Percentiles rank a stretch among this genome's conserved stretches.
phyloP scores from a whole-genome alignment of 1,140 invertebrate genomes.

The Plectrocnemia conspersa region DNA sequence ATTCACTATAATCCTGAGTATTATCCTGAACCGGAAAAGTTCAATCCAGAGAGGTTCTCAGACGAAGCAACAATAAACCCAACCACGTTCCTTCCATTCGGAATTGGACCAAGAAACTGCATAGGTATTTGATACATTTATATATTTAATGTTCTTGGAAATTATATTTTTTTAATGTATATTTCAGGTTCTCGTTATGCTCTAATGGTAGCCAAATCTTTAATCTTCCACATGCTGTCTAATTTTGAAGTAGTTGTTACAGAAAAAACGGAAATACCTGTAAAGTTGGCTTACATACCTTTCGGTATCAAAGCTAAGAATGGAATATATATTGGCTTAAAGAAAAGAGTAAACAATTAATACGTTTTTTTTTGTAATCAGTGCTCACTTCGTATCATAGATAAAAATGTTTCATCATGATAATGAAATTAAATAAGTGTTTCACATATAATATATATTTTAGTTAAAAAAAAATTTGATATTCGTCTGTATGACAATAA shows the following conservation, averaged over 20 bases:
- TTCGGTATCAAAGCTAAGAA: background rate
- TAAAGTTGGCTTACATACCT: background rate
- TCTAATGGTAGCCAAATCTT: background rate
- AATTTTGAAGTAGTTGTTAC: slow-evolving; percentile 3
- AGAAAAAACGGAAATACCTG: slow-evolving; percentile 4
- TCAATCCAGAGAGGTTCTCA: slow-evolving; percentile 50
- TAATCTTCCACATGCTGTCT: background rate
- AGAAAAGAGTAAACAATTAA: background rate
- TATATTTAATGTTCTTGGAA: background rate
- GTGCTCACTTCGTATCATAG: too few species aligned
- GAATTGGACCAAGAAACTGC: slow-evolving; percentile 45
- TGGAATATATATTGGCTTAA: background rate
- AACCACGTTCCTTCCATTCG: slow-evolving; percentile 51
- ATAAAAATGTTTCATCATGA: too few species aligned
- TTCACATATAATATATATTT: too few species aligned
- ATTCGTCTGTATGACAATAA: background rate
- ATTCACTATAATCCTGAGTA: slow-evolving; percentile 47
- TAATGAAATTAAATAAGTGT: too few species aligned
- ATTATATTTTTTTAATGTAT: background rate
- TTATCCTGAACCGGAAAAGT: slow-evolving; percentile 48
- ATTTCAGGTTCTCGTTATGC: slow-evolving; percentile 6
- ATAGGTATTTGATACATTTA: slow-evolving; percentile 19
- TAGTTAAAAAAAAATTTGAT: too few species aligned
- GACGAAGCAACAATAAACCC: slow-evolving; percentile 37
- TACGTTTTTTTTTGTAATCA: too few species aligned